These are phyloP conservation scores for Physocephala rufipes DNA, from an alignment of 2,888 invertebrate genomes.

Conservation along the genomic window DNA sequence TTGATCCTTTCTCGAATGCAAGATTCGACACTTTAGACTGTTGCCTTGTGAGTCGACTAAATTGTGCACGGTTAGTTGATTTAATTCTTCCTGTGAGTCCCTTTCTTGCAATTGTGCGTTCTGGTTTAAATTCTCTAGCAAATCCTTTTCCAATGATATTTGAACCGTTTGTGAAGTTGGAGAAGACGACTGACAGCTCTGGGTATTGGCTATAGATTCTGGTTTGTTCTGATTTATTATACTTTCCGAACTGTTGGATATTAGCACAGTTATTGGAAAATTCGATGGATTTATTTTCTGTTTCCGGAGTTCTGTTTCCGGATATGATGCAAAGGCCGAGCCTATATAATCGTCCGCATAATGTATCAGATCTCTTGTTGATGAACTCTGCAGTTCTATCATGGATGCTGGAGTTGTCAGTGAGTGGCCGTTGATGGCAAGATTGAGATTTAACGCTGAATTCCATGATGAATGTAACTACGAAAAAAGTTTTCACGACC, in stretches of 20 bases:
- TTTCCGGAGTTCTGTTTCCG: background rate
- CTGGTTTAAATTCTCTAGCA: constrained; percentile 48
- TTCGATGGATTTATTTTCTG: constrained; percentile 1
- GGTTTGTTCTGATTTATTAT: constrained; percentile 34
- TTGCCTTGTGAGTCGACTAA: background rate
- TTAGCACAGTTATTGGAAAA: constrained; percentile 27
- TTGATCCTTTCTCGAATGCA: no score
- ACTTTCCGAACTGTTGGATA: constrained; percentile 1
- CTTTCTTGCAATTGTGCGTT: constrained; percentile 43
- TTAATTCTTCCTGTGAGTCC: constrained; percentile 14
- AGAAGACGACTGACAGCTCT: constrained; percentile 61
- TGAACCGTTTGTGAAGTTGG: constrained; percentile 55
- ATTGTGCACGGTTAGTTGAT: constrained; percentile 11
- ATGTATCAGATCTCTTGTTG: constrained; percentile 14
- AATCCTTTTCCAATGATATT: constrained; percentile 51
- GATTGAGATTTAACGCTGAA: constrained; percentile 56
- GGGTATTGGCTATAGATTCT: constrained; percentile 49
- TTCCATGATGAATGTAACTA: constrained; percentile 63
- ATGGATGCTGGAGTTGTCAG: constrained; percentile 39
- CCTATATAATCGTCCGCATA: constrained; percentile 22
- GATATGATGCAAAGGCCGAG: background rate
- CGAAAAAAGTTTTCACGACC: constrained; percentile 25
- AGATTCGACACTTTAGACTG: background rate
- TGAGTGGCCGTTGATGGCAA: constrained; percentile 58
- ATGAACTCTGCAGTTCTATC: constrained; percentile 48